phyloP scores from a whole-genome alignment of 2,888 invertebrate species.

The Oscheius myriophilus region DNA sequence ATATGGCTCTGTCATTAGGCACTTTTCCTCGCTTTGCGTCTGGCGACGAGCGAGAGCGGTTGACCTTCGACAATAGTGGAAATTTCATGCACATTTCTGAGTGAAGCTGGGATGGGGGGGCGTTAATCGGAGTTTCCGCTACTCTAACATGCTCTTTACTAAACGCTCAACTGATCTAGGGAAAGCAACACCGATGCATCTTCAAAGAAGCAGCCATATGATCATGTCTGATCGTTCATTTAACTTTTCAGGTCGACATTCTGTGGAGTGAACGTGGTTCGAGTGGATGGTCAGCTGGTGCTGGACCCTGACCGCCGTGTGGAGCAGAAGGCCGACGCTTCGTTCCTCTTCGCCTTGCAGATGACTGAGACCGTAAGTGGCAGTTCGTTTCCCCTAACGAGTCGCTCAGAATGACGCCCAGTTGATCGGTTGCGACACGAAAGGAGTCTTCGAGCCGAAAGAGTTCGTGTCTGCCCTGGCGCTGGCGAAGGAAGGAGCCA shows the following conservation, averaged over 20 bases:
- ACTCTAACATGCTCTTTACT: no score
- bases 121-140: no score
- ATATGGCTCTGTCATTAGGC: no score
- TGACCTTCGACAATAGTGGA: no score
- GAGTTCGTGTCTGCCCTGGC: constrained; percentile 20
- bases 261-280: constrained; percentile 52
- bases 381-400: neutral
- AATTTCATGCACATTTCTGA: no score
- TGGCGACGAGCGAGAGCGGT: no score
- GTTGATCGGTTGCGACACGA: constrained; percentile 19
- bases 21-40: no score
- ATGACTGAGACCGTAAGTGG: constrained; percentile 6
- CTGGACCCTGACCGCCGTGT: constrained; percentile 45
- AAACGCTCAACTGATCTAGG: no score
- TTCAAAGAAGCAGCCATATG: neutral
- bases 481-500: constrained; percentile 18
- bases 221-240: neutral
- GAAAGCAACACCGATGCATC: no score
- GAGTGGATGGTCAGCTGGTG: constrained; percentile 44
- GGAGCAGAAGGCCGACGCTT: constrained; percentile 46
- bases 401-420: constrained; percentile 7
- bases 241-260: constrained; percentile 41
- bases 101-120: no score
- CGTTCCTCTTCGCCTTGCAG: constrained; percentile 43
- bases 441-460: constrained; percentile 6